These are phyloP conservation scores for Cygnus olor DNA, from an alignment of 2,797 vertebrate genomes.

Conservation along the genomic window DNA sequence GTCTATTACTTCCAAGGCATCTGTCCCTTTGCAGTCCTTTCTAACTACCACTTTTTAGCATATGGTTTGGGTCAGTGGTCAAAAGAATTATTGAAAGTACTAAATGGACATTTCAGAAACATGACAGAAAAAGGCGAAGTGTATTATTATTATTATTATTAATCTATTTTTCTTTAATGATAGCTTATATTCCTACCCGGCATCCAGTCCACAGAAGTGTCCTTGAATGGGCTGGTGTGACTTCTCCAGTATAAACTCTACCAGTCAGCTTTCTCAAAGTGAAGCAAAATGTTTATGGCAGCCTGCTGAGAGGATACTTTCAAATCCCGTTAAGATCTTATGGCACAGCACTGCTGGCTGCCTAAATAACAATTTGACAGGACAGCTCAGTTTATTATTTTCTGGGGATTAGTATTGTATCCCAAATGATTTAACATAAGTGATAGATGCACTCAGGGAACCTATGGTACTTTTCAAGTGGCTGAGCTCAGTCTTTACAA, in stretches of 20 bases:
- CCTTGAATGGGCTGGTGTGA: constrained; percentile 22
- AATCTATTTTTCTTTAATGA: neutral
- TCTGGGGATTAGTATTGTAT: neutral
- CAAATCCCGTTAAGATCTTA: constrained; percentile 19
- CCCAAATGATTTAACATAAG: neutral
- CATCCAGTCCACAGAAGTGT: neutral
- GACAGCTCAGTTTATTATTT: constrained; percentile 9
- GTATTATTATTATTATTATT: neutral
- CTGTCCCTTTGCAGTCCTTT: neutral
- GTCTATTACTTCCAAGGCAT: neutral
- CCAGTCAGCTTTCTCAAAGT: constrained; percentile 8
- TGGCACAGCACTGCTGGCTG: neutral
- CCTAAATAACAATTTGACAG: neutral
- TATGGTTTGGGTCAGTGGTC: neutral
- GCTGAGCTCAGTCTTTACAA: neutral
- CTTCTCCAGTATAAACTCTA: neutral
- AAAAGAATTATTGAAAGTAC: neutral
- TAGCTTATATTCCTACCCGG: neutral
- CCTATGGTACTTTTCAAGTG: neutral
- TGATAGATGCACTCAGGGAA: neutral
- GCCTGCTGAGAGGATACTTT: constrained; percentile 50
- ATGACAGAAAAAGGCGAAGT: neutral
- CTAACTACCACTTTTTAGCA: neutral
- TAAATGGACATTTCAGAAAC: neutral
- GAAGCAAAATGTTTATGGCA: constrained; percentile 44